Percentiles rank a stretch among this genome's conserved stretches.
Evolutionary conservation across 2,797 vertebrate species (phyloP).

Genomic region (Vireo griseus): DNA sequence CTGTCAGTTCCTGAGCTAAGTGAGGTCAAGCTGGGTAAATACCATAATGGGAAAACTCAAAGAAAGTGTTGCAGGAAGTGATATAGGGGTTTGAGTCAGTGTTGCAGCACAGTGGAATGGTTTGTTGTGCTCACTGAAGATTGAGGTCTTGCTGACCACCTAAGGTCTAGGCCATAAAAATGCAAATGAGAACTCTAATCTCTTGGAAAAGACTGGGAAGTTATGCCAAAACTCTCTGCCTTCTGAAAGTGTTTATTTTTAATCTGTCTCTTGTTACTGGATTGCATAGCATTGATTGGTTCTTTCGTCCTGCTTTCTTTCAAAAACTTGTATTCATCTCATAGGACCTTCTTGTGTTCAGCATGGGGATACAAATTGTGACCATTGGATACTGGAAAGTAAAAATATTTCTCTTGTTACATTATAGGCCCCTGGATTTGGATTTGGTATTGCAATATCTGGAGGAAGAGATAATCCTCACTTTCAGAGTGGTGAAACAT

Average conservation of each 20-base stretch:
- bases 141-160: background rate
- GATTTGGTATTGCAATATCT: slow-evolving; percentile 98
- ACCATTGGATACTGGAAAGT: background rate
- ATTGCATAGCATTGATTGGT: background rate
- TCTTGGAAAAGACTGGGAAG: background rate
- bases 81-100: background rate
- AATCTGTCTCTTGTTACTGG: background rate
- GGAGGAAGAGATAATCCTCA: slow-evolving; percentile 99
- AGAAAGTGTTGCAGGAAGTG: background rate
- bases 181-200: background rate
- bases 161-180: background rate
- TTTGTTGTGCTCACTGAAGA: background rate
- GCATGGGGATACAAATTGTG: background rate
- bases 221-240: background rate
- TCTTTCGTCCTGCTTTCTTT: background rate
- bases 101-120: background rate
- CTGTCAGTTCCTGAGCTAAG: background rate
- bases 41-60: background rate
- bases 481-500: slow-evolving; percentile 99
- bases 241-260: background rate
- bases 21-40: slow-evolving; percentile 1
- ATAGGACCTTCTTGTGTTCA: background rate
- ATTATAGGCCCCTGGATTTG: slow-evolving; percentile 93
- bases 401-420: background rate
- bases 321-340: background rate